Base-by-base conservation (phyloP, 2,888 invertebrate genomes). In the Digitonthophagus gazella region DNA sequence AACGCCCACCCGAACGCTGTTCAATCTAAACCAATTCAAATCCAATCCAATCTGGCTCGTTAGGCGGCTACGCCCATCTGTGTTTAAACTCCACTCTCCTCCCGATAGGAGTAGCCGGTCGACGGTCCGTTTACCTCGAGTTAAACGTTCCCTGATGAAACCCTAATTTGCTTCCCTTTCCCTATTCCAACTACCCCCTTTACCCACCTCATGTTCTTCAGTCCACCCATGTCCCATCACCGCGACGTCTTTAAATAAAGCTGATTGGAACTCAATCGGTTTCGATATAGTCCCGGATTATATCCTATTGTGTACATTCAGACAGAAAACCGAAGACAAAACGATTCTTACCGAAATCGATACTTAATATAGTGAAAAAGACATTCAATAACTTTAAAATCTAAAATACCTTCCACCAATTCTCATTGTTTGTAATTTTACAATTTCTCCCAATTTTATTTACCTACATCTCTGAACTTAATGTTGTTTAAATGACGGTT, bases 21-120 rank as follows among this genome's bases (percentile, higher is more conserved):
- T 80, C 80, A 79, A 79, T 81, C 80, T 78, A 80, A 80, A 81
- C 80, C 80, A 78, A 81, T 81, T 81, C 81, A 80, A 81, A 80
- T 80, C 80, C 78, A 80, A 81, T 81, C 80, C 79, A 81, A 80
- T 81, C 80, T 78, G 75, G 76, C 80, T 81, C 81, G 81, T 81
- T 81, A 81, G 80, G 73, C 74, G 74, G 77, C 74, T 78, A 80
- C 80, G 78, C 81, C 79, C 79, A 77, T 78, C 76, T 78, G 78
- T 79, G 80, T 80, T 80, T 79, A 79, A 80, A 80, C 78, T 80
- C 78, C 76, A 78, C 79, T 78, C 72, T 72, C 19, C 16, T 20
- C 61, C 61, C 61, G 16, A 18, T 61, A 18, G 19, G 19, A 18
- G n/a, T 73, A 69, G 19, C 61, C 58, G 18, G 18, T 58, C 22